Conservation (phyloP, 2,113 vertebrate species). For the Sceloporus tristichus region DNA sequence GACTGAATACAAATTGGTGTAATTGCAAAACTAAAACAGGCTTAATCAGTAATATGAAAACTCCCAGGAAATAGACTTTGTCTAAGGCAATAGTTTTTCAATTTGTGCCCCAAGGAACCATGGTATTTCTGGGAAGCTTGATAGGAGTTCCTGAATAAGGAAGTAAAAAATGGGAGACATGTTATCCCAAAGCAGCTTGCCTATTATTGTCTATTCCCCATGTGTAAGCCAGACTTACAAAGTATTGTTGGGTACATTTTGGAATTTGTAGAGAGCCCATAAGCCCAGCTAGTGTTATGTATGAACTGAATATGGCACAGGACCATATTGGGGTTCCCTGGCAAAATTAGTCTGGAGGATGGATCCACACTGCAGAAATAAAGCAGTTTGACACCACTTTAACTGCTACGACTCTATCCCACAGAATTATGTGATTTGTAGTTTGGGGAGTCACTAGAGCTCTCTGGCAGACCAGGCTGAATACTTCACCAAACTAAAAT, state of each 20-base stretch:
- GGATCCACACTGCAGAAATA: neutral
- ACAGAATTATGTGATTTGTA: too few relatives aligned
- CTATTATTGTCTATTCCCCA: neutral
- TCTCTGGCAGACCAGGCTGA: too few relatives aligned
- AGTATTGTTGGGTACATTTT: too few relatives aligned
- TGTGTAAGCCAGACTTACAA: neutral
- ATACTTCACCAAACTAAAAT: too few relatives aligned
- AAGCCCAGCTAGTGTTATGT: neutral
- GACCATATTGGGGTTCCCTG: neutral
- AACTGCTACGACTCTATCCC: too few relatives aligned
- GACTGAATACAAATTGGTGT: slow-evolving; percentile 4
- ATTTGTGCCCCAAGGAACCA: neutral
- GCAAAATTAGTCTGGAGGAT: neutral
- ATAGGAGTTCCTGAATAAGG: too few relatives aligned
- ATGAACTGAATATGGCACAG: neutral
- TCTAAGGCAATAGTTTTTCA: neutral
- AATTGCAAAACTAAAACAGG: slow-evolving; percentile 27
- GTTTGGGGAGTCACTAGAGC: too few relatives aligned
- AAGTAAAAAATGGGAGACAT: neutral
- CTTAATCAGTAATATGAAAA: slow-evolving; percentile 46
- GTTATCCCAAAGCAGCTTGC: neutral
- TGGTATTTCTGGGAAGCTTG: neutral
- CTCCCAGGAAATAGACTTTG: neutral
- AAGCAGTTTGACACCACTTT: too few relatives aligned
- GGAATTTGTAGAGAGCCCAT: too few relatives aligned